Evolutionary conservation across 2,113 vertebrate genomes (phyloP).

Genomic region (Himantopus leucocephalus): DNA sequence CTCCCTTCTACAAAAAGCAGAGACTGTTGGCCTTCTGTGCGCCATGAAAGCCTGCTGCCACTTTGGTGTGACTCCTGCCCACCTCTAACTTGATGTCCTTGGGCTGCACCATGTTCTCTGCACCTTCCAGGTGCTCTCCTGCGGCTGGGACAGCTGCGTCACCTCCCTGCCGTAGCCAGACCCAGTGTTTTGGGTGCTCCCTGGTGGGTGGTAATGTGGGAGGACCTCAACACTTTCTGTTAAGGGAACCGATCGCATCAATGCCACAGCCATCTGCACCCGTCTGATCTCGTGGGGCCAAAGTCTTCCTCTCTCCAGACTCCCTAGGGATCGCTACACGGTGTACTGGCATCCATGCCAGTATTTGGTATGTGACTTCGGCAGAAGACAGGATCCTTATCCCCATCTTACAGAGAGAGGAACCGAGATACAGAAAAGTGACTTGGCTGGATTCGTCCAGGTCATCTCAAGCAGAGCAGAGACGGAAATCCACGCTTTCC

Average conservation of each 20-base stretch:
- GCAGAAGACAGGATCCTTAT: neutral
- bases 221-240: neutral
- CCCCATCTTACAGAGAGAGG: rapidly evolving
- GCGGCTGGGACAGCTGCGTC: neutral
- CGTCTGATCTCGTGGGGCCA: neutral
- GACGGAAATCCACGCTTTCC: neutral
- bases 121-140: neutral
- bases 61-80: neutral
- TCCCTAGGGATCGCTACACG: neutral
- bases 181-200: neutral
- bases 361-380: neutral
- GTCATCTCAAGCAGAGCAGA: neutral
- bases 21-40: neutral
- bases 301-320: neutral
- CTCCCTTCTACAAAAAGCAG: neutral
- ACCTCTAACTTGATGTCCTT: neutral
- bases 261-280: neutral
- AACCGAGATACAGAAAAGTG: neutral
- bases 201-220: neutral
- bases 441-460: neutral
- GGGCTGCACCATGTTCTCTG: neutral
- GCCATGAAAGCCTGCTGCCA: neutral
- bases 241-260: neutral
- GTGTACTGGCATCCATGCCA: rapidly evolving
- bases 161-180: neutral